Evolutionary conservation across 2,888 invertebrate genomes (phyloP), one percentile per base, ranked within the genome.

Genomic region (Pyralis farinalis): DNA sequence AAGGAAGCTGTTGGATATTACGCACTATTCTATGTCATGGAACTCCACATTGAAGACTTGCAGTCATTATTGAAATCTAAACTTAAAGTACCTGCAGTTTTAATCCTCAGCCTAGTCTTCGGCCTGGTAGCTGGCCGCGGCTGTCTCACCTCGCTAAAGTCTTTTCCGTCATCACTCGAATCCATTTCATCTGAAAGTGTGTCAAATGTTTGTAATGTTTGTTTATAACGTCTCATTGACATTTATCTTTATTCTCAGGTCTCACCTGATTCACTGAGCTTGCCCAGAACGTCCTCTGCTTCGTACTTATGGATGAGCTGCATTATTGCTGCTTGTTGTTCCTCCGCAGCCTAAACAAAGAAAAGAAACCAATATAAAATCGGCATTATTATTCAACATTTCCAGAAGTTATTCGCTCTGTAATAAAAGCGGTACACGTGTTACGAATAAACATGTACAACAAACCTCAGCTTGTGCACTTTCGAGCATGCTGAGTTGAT

Each of bases 401-500:
- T n/a, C n/a, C n/a, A n/a, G n/a, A n/a, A n/a, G n/a, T n/a, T n/a
- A n/a, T n/a, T n/a, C n/a, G n/a, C n/a, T n/a, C n/a, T n/a, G n/a
- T n/a, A n/a, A n/a, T n/a, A n/a, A n/a, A n/a, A n/a, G n/a, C n/a
- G n/a, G n/a, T n/a, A n/a, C n/a, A n/a, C n/a, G n/a, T n/a, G n/a
- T n/a, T n/a, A n/a, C n/a, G n/a, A n/a, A n/a, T 8, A 33, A 7
- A 32, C 11, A 6, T 8, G 5, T 38, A 1, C 9, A 1, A 3
- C n/a, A 7, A 25, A 86, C 89, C 78, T 88, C 95, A 11, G 94
- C 92, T 67, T 97, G 96, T 0, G 91, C 90, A 44, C 92, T 91
- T 63, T 97, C 95, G 20, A 95, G 91, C 48, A 97, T 94, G 52
- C 95, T 94, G 55, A 97, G 93, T 62, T 96, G 94, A 42, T 95